These are phyloP conservation scores for Metacarcinus magister DNA, from an alignment of 2,888 invertebrate species.

Conservation along the genomic window DNA sequence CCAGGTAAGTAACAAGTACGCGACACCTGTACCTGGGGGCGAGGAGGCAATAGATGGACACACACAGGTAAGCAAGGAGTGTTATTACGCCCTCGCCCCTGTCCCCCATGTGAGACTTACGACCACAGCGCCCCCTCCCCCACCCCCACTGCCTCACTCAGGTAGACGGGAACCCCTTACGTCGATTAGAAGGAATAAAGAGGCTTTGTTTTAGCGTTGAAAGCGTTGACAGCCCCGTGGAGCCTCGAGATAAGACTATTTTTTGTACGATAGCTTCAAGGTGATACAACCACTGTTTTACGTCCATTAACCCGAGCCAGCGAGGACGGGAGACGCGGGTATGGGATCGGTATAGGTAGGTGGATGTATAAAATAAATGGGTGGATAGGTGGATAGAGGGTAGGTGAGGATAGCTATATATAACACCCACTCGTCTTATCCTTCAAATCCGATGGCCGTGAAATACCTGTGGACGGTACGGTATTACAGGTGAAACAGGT, in stretches of 20 bases:
- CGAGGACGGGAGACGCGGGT: not conserved
- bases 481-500: not conserved
- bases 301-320: not conserved
- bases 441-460: not conserved
- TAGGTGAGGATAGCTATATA: not conserved
- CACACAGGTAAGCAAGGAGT: constrained; percentile 9
- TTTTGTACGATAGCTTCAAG: not conserved
- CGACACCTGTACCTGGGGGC: not conserved
- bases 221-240: not conserved
- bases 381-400: not conserved
- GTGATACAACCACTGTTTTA: not conserved
- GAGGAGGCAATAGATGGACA: not conserved
- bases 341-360: not conserved
- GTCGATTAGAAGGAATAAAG: not conserved
- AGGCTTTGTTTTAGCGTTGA: not conserved
- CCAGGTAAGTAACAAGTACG: not conserved
- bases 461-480: not conserved
- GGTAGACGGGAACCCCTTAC: not conserved
- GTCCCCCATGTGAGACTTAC: not conserved
- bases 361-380: not conserved
- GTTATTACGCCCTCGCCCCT: not conserved
- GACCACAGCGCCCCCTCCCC: not conserved
- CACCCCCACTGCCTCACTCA: too few species aligned
- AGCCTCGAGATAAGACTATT: not conserved
- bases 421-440: not conserved